phyloP scores from a whole-genome alignment of 2,888 invertebrate species.

The Cephus runcator region DNA sequence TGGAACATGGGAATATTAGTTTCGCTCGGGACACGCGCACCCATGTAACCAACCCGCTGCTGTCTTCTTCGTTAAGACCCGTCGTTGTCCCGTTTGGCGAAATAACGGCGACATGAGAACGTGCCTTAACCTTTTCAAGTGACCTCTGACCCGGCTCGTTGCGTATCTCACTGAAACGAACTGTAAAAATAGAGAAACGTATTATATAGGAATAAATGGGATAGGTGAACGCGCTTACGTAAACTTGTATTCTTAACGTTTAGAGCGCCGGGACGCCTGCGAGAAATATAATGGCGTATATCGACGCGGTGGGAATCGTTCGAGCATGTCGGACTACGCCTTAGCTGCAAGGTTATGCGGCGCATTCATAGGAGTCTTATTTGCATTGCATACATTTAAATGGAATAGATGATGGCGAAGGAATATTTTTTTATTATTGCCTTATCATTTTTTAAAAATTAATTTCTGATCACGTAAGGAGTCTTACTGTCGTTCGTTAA shows the following conservation, averaged over 20 bases:
- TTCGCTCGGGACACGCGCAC: neutral
- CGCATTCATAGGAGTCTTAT: neutral
- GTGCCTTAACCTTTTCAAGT: neutral
- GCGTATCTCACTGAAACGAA: neutral
- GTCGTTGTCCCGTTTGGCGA: neutral
- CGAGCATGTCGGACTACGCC: slow-evolving; percentile 52
- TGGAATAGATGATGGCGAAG: neutral
- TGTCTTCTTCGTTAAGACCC: neutral
- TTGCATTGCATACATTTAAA: neutral
- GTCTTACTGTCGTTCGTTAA: neutral
- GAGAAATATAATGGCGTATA: slow-evolving; percentile 39
- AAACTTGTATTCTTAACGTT: slow-evolving; percentile 33
- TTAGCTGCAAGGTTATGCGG: slow-evolving; percentile 47
- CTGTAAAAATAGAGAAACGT: neutral
- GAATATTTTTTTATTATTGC: neutral
- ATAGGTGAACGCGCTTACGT: slow-evolving; percentile 18
- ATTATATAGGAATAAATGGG: neutral
- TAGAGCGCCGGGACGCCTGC: slow-evolving; percentile 27
- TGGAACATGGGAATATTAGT: slow-evolving; percentile 2
- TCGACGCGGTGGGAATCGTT: slow-evolving; percentile 35
- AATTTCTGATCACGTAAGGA: neutral
- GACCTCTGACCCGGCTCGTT: neutral
- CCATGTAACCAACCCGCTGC: neutral
- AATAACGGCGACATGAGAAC: neutral
- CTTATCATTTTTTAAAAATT: neutral